phyloP scores from a whole-genome alignment of 1,140 invertebrate species.

The Eufriesea mexicana region DNA sequence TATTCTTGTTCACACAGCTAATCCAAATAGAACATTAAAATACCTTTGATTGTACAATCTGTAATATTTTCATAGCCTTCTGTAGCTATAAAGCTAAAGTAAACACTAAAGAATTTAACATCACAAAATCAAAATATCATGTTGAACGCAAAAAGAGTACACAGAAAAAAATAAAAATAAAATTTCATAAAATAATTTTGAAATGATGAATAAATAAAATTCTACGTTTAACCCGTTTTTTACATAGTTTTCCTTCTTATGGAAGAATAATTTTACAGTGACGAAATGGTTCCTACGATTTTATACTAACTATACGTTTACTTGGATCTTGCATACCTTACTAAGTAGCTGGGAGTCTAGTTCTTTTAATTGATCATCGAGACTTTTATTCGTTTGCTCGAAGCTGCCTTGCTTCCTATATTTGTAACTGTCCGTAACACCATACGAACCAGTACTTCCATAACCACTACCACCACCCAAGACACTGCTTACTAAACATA shows the following conservation, averaged over 20 bases:
- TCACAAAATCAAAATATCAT: slow-evolving; percentile 48
- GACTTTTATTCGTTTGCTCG: slow-evolving; percentile 88
- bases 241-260: neutral
- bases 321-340: slow-evolving; percentile 85
- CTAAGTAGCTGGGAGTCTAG: slow-evolving; percentile 88
- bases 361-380: slow-evolving; percentile 92
- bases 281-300: neutral
- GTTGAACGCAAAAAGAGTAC: slow-evolving; percentile 8
- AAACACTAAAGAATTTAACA: slow-evolving; percentile 58
- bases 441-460: slow-evolving; percentile 84
- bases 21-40: slow-evolving; percentile 67
- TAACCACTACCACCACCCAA: slow-evolving; percentile 84
- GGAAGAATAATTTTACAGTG: neutral
- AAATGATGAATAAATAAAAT: slow-evolving; percentile 7
- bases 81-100: slow-evolving; percentile 71
- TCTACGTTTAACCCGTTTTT: neutral
- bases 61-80: slow-evolving; percentile 74
- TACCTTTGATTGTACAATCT: slow-evolving; percentile 77
- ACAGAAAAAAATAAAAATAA: slow-evolving; percentile 3
- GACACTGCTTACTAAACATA: slow-evolving; percentile 82
- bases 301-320: slow-evolving; percentile 39
- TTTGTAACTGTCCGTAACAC: slow-evolving; percentile 84
- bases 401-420: slow-evolving; percentile 86
- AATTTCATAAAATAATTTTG: slow-evolving; percentile 1
- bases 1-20: slow-evolving; percentile 29